A percentile compares a stretch with the other conserved stretches of the same genome.
phyloP scores from a whole-genome alignment of 1,140 invertebrate genomes.

The Physella acuta region DNA sequence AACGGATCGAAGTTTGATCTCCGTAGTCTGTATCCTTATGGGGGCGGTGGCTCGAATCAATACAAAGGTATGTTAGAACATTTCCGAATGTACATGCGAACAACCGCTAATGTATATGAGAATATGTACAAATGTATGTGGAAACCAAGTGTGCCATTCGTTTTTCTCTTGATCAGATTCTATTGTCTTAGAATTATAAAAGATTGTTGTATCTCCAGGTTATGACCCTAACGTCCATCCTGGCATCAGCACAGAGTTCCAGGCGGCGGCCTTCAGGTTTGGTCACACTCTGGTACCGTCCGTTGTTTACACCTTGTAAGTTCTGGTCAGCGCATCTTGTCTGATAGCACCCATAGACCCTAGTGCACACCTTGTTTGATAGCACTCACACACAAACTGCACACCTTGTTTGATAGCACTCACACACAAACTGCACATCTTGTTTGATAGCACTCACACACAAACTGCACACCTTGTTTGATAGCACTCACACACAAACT shows the following conservation, averaged over 20 bases:
- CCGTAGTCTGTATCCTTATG: neutral
- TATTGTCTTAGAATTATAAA: neutral
- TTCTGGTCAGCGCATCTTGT: neutral
- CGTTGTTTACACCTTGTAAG: slow-evolving; percentile 42
- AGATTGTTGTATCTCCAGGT: slow-evolving; percentile 56
- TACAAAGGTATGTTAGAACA: neutral
- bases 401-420: no score
- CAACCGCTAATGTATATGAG: neutral
- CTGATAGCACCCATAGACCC: no score
- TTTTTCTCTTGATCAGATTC: no score
- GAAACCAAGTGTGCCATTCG: no score
- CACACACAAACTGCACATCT: no score
- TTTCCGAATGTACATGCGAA: neutral
- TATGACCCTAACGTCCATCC: slow-evolving; percentile 45
- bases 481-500: no score
- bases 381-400: no score
- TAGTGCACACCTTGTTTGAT: no score
- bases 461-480: no score
- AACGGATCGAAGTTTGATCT: neutral
- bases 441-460: no score
- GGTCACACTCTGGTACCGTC: slow-evolving; percentile 47
- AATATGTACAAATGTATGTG: neutral
- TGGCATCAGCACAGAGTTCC: slow-evolving; percentile 45
- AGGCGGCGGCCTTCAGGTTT: slow-evolving; percentile 43
- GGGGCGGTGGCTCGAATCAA: neutral